Evolutionary conservation across 1,140 invertebrate species (phyloP).

Genomic region (Teleopsis dalmanni): DNA sequence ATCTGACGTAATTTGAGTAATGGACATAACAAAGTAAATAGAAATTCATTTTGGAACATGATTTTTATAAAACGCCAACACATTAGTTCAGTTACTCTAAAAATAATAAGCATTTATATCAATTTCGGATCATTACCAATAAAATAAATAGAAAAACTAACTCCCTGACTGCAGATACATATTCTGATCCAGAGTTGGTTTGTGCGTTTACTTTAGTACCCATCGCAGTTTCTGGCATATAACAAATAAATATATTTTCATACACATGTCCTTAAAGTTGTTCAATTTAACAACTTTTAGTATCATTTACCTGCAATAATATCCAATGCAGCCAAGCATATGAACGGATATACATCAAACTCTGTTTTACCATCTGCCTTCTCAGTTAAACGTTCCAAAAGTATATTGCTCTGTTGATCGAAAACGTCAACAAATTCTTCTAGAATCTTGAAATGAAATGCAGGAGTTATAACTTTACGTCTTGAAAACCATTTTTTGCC

Average conservation of each 20-base stretch:
- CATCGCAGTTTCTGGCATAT: constrained; percentile 66
- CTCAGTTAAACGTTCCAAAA: constrained; percentile 42
- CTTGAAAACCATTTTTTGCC: constrained; percentile 64
- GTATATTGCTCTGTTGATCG: constrained; percentile 53
- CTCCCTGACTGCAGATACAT: constrained; percentile 62
- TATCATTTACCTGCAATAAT: constrained; percentile 25
- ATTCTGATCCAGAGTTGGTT: constrained; percentile 57
- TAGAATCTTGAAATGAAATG: constrained; percentile 79
- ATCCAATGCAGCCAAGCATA: constrained; percentile 29
- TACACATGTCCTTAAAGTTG: too few relatives aligned
- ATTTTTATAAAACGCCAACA: constrained; percentile 27
- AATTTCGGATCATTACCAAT: background rate
- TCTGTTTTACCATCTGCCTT: constrained; percentile 27
- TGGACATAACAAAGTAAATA: constrained; percentile 24
- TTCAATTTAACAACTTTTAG: too few relatives aligned
- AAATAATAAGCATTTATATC: background rate
- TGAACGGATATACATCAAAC: constrained; percentile 21
- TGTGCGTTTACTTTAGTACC: constrained; percentile 68
- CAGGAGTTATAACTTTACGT: constrained; percentile 70
- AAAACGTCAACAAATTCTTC: constrained; percentile 67
- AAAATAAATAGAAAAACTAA: constrained; percentile 36
- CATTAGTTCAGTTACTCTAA: constrained; percentile 27
- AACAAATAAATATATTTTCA: too few relatives aligned
- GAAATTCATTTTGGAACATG: constrained; percentile 27
- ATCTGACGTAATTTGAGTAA: constrained; percentile 26